Evolutionary conservation across 2,888 invertebrate species (phyloP), one percentile per base, ranked within the genome.

Genomic region (Machimus atricapillus): DNA sequence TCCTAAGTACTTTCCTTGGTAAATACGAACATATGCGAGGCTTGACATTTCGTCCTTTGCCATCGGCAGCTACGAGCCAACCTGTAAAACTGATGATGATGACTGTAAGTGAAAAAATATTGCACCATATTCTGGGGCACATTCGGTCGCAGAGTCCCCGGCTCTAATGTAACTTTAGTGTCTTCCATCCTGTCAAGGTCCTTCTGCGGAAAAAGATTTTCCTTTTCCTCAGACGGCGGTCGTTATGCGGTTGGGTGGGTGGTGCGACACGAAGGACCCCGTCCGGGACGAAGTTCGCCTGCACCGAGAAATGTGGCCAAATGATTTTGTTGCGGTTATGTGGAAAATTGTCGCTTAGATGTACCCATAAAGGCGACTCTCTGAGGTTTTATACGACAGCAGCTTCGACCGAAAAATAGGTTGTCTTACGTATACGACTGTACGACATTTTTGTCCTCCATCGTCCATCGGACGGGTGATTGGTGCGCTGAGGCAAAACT

Each of bases 21-120:
- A 86, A 86, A 86, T 77, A 77, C 77, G 19, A 52, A 77, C 76
- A 86, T 86, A 86, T 86, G 77, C 78, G 78, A 86, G 78, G 86
- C 86, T 86, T 86, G 86, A 86, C 86, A 86, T 86, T 79, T 78
- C 73, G 86, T 86, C 86, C 86, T 86, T 86, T 79, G 73, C 73
- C 66, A 37, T 86, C 58, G 73, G 43, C 74, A 85, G 74, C 58
- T 23, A 66, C n/a, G 43, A 81, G 52, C 73, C 66, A 87, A 81
- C 86, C 87, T 87, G 87, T 87, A 87, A 87, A 87, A 87, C 86
- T 86, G 87, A 86, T 86, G 87, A 87, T 87, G 87, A 87, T 87
- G 87, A 87, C 81, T 86, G 86, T 87, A 87, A 86, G 87, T 86
- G 87, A 87, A 87, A 87, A 87, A 86, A 86, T 87, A 87, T 87